Conservation (phyloP, 2,888 invertebrate genomes). For the Leptinotarsa tumamoca region DNA sequence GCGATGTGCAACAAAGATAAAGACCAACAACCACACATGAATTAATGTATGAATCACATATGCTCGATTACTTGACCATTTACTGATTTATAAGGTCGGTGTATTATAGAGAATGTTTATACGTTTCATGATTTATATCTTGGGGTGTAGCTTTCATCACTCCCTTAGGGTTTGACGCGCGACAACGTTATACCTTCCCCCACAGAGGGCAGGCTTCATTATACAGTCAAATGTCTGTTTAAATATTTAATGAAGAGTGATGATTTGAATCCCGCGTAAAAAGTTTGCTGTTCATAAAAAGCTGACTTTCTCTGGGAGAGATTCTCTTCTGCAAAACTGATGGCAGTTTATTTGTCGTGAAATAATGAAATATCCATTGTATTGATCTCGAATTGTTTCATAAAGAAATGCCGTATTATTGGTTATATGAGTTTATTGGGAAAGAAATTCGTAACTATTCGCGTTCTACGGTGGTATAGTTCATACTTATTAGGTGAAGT, state of each 20-base stretch:
- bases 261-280: conserved; percentile 50
- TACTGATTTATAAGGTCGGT: conserved; percentile 34
- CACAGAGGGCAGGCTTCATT: conserved; percentile 63
- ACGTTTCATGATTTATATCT: conserved; percentile 56
- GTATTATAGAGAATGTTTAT: conserved; percentile 39
- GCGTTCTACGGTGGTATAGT: no score
- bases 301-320: conserved; percentile 1
- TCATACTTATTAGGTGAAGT: no score
- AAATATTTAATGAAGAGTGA: conserved; percentile 68
- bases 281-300: conserved; percentile 34
- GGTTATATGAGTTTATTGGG: no score
- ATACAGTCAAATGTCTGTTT: conserved; percentile 66
- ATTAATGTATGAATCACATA: conserved; percentile 24
- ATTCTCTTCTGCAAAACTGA: background rate
- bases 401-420: no score
- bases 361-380: background rate
- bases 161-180: conserved; percentile 54
- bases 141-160: conserved; percentile 57
- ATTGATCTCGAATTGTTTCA: no score
- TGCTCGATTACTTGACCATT: conserved; percentile 33
- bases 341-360: background rate
- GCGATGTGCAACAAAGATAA: conserved; percentile 14
- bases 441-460: no score
- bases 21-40: conserved; percentile 3
- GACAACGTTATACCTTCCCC: conserved; percentile 58